Base-by-base conservation (phyloP, 2,797 vertebrate species). In the Hypotaenidia okinawae region DNA sequence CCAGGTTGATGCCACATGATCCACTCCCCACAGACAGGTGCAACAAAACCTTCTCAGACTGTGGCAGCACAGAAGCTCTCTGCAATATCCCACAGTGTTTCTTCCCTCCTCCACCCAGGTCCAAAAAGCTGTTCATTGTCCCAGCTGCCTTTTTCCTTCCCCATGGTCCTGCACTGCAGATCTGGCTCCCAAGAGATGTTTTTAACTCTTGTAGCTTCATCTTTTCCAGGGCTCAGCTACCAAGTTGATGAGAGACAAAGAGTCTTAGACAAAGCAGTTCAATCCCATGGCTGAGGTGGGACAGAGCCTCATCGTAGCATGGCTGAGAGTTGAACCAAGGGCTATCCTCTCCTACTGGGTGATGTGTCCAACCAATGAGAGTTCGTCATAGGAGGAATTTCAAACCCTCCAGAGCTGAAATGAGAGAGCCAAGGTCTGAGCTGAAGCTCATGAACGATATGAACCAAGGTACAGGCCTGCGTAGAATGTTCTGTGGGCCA, bases 61-160 rank as follows among this genome's bases (percentile, higher is more conserved):
- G 2, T 0, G 1, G 25, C 43, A 41, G 6, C 2, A 2, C 1
- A 2, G 64, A 78, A 25, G 47, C 17, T 75, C 4, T 5, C 58
- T 86, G 21, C 32, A 41, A 41, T 45, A 84, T 75, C 33, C 19
- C 28, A 35, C 23, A 33, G 13, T 3, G 6, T 35, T 91, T 85
- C 6, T 27, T 87, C 25, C 21, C 16, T 78, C 35, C n/a, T 73
- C 17, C n/a, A 73, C 8, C 3, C 23, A 28, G 10, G 7, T 64
- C 88, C 5, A 11, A 69, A 89, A 79, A 32, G 43, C 30, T 89
- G 61, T 24, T 87, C 5, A 6, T 66, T 0, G 0, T 18, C 9
- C 27, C 61, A 41, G 23, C 24, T 89, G 8, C 10, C 54, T 43
- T 11, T 68, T 33, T 83, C 37, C 66, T 75, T 92, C 64, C 32